Base-by-base conservation (phyloP, 2,888 invertebrate genomes). In the Mythimna loreyi region DNA sequence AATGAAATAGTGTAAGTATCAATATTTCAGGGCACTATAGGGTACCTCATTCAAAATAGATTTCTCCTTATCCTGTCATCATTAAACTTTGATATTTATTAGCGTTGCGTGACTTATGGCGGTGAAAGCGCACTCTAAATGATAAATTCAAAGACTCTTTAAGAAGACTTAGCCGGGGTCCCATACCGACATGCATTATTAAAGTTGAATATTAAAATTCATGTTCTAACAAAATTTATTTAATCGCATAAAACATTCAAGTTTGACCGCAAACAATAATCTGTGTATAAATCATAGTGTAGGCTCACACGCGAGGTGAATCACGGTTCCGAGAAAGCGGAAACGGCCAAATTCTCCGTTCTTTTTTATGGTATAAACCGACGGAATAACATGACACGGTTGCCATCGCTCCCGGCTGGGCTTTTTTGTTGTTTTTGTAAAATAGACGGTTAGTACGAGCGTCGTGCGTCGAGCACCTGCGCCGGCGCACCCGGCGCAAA, bases 281-380 rank as follows among this genome's bases (percentile, higher is more conserved):
- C 90, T 86, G 78, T 83, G 87, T 86, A 90, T 92, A 94, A 94
- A 93, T 94, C 93, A 93, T 94, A 92, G 90, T 86, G 86, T 82
- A 77, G 72, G 84, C 91, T 91, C 90, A 89, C 92, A 93, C 92
- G 93, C 92, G 91, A 93, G 87, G 90, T 95, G 94, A 95, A 92
- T 95, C 95, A 94, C 92, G 81, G 90, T 94, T 93, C 93, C 92
- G 90, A 92, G 94, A 94, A 94, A 94, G 92, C 95, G 95, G 94
- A 95, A 94, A 94, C 94, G 90, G 91, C 93, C 87, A 89, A 94
- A 94, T 94, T 93, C 93, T 93, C 90, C 87, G 88, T 90, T 91
- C 86, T 85, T 93, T 93, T 92, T 93, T 92, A 89, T 90, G 82
- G 79, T 91, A 88, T 90, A 90, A 92, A 77, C 90, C 92, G 90